Evolutionary conservation across 2,113 vertebrate genomes (phyloP).

Genomic region (Ceyx melanurus): DNA sequence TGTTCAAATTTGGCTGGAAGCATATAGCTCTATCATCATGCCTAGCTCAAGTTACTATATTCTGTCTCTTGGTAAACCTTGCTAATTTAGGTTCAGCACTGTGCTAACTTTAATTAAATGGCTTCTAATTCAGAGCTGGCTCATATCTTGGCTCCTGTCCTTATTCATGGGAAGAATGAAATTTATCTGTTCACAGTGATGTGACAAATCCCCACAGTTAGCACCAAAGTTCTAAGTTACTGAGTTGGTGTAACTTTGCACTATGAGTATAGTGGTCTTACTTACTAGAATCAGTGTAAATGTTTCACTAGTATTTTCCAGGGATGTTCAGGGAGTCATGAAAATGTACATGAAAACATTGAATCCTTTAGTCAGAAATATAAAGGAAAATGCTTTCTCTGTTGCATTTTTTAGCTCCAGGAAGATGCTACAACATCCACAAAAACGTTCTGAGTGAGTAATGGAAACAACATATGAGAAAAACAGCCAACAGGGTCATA

Average conservation of each 20-base stretch:
- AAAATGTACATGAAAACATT: neutral
- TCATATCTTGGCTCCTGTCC: neutral
- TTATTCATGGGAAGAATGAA: neutral
- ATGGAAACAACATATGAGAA: neutral
- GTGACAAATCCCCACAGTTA: neutral
- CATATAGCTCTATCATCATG: neutral
- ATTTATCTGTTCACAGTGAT: neutral
- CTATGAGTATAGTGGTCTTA: neutral
- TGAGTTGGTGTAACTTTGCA: neutral
- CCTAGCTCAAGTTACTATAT: neutral
- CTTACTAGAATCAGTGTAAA: neutral
- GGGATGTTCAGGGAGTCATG: neutral
- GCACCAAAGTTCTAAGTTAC: neutral
- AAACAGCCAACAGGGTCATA: neutral
- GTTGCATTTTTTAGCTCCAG: neutral
- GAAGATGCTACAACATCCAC: neutral
- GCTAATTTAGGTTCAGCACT: constrained; percentile 18
- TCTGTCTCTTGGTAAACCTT: constrained; percentile 9
- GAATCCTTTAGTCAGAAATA: neutral
- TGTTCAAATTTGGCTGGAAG: neutral
- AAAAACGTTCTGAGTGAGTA: neutral
- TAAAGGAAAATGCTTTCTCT: neutral
- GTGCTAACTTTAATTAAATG: constrained; percentile 44
- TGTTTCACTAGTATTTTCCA: neutral
- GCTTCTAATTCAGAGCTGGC: constrained; percentile 4